These are phyloP conservation scores for Channa striata DNA, from an alignment of 2,797 vertebrate species.

Conservation along the genomic window DNA sequence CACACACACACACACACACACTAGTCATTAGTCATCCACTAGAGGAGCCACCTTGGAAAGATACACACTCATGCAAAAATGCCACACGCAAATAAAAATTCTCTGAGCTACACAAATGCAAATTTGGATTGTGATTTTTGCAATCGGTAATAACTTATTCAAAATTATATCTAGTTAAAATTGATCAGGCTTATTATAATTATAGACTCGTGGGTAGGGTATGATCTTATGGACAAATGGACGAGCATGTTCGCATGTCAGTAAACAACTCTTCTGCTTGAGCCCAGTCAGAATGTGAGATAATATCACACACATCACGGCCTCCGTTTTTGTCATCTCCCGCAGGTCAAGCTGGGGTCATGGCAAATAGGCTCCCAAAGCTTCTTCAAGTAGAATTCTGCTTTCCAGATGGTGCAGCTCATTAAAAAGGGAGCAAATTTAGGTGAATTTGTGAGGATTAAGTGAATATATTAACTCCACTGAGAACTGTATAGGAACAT, in stretches of 20 bases:
- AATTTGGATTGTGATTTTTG: too few species aligned
- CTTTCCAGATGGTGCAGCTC: slow-evolving; percentile 11
- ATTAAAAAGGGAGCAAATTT: slow-evolving; percentile 40
- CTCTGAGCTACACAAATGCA: background rate
- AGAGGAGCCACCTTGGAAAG: slow-evolving; percentile 48
- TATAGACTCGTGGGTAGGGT: too few species aligned
- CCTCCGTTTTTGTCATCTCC: slow-evolving; percentile 30
- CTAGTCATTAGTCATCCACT: slow-evolving; percentile 60
- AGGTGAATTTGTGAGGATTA: slow-evolving; percentile 52
- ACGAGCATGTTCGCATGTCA: too few species aligned
- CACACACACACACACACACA: slow-evolving; percentile 2
- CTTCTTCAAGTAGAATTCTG: background rate
- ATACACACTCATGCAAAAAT: slow-evolving; percentile 17
- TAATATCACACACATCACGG: slow-evolving; percentile 13
- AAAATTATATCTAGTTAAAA: too few species aligned
- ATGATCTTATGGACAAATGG: too few species aligned
- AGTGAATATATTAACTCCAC: slow-evolving; percentile 39
- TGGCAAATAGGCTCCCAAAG: too few species aligned
- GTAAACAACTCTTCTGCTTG: slow-evolving; percentile 31
- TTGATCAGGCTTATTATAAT: too few species aligned
- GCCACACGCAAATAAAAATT: slow-evolving; percentile 22
- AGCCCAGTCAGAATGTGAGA: slow-evolving; percentile 17
- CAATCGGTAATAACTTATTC: too few species aligned
- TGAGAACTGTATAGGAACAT: slow-evolving; percentile 28
- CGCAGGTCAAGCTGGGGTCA: slow-evolving; percentile 30